A percentile compares a stretch with the other conserved stretches of the same genome.
phyloP scores from a whole-genome alignment of 2,888 invertebrate genomes.

The Anarsia innoxiella region DNA sequence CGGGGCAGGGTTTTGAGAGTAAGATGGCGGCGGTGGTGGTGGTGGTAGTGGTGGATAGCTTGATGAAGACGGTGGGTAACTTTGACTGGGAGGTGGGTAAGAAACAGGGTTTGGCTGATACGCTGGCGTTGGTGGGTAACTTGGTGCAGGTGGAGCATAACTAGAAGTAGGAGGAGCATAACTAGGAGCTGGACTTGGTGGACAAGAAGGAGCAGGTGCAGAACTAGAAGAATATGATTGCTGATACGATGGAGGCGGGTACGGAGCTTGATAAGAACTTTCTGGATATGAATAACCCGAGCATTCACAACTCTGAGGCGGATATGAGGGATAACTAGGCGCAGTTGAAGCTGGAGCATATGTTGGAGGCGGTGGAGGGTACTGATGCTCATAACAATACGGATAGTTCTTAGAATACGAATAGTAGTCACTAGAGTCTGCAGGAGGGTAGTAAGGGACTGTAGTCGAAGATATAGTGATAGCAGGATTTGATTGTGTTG shows the following conservation, averaged over 20 bases:
- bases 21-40: constrained; percentile 15
- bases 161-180: constrained; percentile 17
- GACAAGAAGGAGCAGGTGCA: constrained; percentile 7
- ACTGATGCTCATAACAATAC: constrained; percentile 7
- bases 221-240: constrained; percentile 15
- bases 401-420: neutral
- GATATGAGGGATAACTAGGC: neutral
- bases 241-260: constrained; percentile 11
- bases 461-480: constrained; percentile 23
- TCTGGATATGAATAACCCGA: constrained; percentile 21
- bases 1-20: constrained; percentile 11
- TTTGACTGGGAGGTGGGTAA: constrained; percentile 7
- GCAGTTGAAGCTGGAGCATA: neutral
- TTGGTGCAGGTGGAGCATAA: constrained; percentile 14
- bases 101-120: neutral
- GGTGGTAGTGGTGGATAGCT: constrained; percentile 17
- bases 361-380: neutral
- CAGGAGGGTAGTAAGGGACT: constrained; percentile 9
- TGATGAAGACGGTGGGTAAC: constrained; percentile 13
- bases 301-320: neutral
- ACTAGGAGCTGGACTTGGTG: constrained; percentile 7
- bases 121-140: constrained; percentile 4
- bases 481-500: constrained; percentile 25
- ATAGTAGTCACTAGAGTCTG: constrained; percentile 1
- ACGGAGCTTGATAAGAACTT: constrained; percentile 8